Conservation (phyloP, 2,113 vertebrate species). For the Calidris pugnax region DNA sequence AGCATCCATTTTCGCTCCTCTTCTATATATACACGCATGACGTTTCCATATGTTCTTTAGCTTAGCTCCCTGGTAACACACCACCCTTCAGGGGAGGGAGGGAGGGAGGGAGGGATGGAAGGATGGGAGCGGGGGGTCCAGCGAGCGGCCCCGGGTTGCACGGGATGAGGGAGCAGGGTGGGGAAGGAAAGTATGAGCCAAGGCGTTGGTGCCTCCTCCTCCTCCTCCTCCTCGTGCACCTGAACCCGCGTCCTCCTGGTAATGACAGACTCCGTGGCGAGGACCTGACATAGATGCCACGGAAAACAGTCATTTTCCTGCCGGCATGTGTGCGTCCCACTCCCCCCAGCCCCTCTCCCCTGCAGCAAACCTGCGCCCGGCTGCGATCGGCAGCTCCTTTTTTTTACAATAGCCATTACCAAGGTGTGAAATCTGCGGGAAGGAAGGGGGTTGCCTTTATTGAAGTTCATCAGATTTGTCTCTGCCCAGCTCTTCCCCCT, state of each 20-base stretch:
- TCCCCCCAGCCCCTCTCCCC: background rate
- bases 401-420: background rate
- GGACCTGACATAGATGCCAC: background rate
- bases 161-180: background rate
- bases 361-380: background rate
- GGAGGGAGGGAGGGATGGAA: background rate
- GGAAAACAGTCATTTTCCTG: background rate
- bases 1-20: slow-evolving; percentile 51
- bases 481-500: too few species aligned
- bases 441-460: too few species aligned
- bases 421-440: slow-evolving; percentile 14
- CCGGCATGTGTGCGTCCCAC: background rate
- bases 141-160: accelerated
- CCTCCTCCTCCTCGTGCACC: background rate
- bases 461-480: too few species aligned
- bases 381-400: background rate
- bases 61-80: slow-evolving; percentile 14
- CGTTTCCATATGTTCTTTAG: slow-evolving; percentile 44
- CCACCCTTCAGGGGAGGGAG: background rate
- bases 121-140: background rate
- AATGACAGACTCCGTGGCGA: background rate
- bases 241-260: background rate
- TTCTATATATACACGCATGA: background rate
- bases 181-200: accelerated
- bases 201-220: background rate